phyloP scores from a whole-genome alignment of 2,113 vertebrate species.

The Heterocephalus glaber region DNA sequence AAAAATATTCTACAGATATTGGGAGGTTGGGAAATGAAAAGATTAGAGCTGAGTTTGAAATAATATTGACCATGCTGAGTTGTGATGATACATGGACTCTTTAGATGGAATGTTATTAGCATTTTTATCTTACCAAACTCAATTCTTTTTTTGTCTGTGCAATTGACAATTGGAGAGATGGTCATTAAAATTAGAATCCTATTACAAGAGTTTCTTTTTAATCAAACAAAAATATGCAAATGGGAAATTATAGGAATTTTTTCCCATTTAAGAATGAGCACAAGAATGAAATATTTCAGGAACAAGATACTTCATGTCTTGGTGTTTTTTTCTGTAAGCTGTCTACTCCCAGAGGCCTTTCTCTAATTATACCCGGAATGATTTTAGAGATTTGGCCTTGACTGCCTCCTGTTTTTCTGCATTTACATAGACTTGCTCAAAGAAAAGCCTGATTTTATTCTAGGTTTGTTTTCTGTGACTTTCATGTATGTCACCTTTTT shows the following conservation, averaged over 20 bases:
- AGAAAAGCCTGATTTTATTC: slow-evolving; percentile 17
- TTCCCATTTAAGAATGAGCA: slow-evolving; percentile 6
- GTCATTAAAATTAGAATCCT: slow-evolving; percentile 35
- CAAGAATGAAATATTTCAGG: slow-evolving; percentile 43
- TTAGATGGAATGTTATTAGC: neutral
- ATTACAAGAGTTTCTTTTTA: slow-evolving; percentile 41
- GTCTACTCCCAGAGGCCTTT: neutral
- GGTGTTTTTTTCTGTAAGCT: neutral
- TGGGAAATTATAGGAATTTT: slow-evolving; percentile 6
- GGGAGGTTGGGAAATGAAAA: neutral
- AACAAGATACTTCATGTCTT: neutral
- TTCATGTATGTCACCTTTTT: slow-evolving; percentile 41
- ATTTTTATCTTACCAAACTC: slow-evolving; percentile 33
- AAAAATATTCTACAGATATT: neutral
- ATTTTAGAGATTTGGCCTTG: slow-evolving; percentile 1
- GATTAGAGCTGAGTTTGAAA: neutral
- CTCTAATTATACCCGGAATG: slow-evolving; percentile 40
- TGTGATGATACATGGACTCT: neutral
- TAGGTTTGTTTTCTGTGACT: slow-evolving; percentile 45
- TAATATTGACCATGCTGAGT: neutral
- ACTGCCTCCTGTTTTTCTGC: neutral
- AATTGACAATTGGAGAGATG: neutral
- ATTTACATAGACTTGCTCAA: slow-evolving; percentile 47
- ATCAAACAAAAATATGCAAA: slow-evolving; percentile 59
- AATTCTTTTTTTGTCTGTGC: neutral